Percentiles rank a stretch among this genome's conserved stretches.
phyloP scores from a whole-genome alignment of 1,140 invertebrate species.

The Lordiphosa mommai region DNA sequence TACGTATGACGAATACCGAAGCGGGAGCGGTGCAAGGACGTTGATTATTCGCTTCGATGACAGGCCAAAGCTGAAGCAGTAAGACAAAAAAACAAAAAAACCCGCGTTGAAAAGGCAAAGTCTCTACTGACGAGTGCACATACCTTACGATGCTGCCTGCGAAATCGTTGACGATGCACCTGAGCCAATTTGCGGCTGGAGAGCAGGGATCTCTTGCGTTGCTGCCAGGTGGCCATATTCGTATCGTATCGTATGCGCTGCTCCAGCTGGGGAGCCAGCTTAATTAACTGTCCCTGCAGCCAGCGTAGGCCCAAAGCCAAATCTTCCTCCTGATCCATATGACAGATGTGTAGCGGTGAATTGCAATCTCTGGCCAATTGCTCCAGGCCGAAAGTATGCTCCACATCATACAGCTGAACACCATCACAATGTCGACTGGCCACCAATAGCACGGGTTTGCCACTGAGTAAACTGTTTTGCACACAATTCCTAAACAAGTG shows the following conservation, averaged over 20 bases:
- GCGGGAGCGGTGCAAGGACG: slow-evolving; percentile 53
- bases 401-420: slow-evolving; percentile 68
- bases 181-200: slow-evolving; percentile 40
- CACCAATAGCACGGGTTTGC: slow-evolving; percentile 58
- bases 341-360: slow-evolving; percentile 49
- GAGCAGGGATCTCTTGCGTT: slow-evolving; percentile 31
- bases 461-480: slow-evolving; percentile 33
- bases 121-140: background rate
- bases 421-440: slow-evolving; percentile 51
- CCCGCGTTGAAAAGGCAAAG: background rate
- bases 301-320: slow-evolving; percentile 36
- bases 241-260: slow-evolving; percentile 53
- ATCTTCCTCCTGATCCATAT: slow-evolving; percentile 20
- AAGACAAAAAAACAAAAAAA: too few relatives aligned
- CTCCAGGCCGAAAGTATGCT: slow-evolving; percentile 53
- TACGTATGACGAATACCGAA: slow-evolving; percentile 34
- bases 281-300: slow-evolving; percentile 44
- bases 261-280: slow-evolving; percentile 20
- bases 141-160: slow-evolving; percentile 37
- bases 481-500: slow-evolving; percentile 30
- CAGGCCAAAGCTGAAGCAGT: slow-evolving; percentile 49
- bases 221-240: slow-evolving; percentile 55
- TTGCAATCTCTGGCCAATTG: slow-evolving; percentile 33
- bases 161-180: slow-evolving; percentile 54
- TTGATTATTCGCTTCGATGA: background rate